Base-by-base conservation (phyloP, 2,113 vertebrate genomes). In the Lipotes vexillifer region DNA sequence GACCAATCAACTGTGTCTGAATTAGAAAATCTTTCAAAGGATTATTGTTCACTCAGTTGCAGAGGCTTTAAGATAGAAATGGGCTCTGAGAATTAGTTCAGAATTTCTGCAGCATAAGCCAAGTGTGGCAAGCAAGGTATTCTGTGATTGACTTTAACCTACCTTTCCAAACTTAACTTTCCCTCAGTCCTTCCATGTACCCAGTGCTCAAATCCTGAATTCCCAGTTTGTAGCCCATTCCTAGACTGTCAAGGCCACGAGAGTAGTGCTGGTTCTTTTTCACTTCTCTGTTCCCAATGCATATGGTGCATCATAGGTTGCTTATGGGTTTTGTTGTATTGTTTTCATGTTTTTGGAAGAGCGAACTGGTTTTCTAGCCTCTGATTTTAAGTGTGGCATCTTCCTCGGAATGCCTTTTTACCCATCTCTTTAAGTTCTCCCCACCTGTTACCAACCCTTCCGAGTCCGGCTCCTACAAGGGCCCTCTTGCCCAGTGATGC, bases 241-340 rank as follows among this genome's bases (percentile, higher is more conserved):
- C 1, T 11, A 17, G 36, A 31, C 3, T 15, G n/a, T 18, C 21
- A 2, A 0, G 1, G 20, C 36, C 3, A 0, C 1, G 4, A 2
- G 25, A 17, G 4, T 0, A 17, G 25, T 1, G 36, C 55, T 72
- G 25, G 2, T 41, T 49, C 20, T 21, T 61, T 25, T 36, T 20
- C 44, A 27, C 55, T 23, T 12, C 25, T 27, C 38, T 36, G 0
- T 36, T 85, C 44, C 15, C 7, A n/a, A 0, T 2, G 31, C 41
- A 0, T 0, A 0, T 0, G 44, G 86, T 1, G 3, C 33, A 4
- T 14, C 20, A 29, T 41, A 61, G 31, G n/a, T 61, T 65, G 31
- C 27, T 61, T 41, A 6, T 23, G 27, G 69, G 11, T 81, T 44
- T 27, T 18, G 1, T 52, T 61, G 31, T 71, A 68, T n/a, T 33